Base-by-base conservation (phyloP, 2,797 vertebrate genomes). In the Amniataba percoides region DNA sequence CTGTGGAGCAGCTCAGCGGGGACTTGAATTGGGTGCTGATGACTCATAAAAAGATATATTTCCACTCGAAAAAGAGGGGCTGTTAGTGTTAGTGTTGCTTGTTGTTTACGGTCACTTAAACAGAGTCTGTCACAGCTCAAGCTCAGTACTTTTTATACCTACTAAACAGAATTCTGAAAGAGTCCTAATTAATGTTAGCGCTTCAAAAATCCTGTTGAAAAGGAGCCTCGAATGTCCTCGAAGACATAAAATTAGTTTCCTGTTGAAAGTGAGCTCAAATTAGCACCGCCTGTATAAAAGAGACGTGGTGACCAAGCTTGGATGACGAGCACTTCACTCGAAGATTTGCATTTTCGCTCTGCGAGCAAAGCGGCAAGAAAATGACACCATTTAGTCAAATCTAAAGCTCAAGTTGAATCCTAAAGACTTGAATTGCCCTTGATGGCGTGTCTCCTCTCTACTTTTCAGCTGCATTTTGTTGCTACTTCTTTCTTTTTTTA, bases 31-130 rank as follows among this genome's bases (percentile, higher is more conserved):
- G 60, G 67, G 57, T 66, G 75, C 31, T 69, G 64, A 83, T 83
- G 75, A 80, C 59, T 78, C 84, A 40, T 36, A 36, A 56, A 88
- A 81, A 81, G 43, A 36, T 25, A 53, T 40, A 86, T 86, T 84
- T 85, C 70, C 70, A 67, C 81, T 75, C 87, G 31, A 78, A 88
- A 51, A 79, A 46, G 31, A 36, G 11, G 11, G 18, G 68, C 64
- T 78, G 57, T 80, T 74, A 56, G 75, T 57, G 78, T 66, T 36
- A 36, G 27, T 31, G 27, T 31, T 60, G 55, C 71, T 74, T 79
- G 52, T 84, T 83, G 67, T 71, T 67, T 59, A 71, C 53, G 42
- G 62, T 67, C 74, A 55, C 64, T 77, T 60, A 60, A 78, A 77
- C 21, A 16, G 27, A 48, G 61, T 27, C 67, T 51, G 65, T 59